Percentiles rank a stretch among this genome's conserved stretches.
phyloP scores from a whole-genome alignment of 2,113 vertebrate species.

The Ahaetulla prasina region DNA sequence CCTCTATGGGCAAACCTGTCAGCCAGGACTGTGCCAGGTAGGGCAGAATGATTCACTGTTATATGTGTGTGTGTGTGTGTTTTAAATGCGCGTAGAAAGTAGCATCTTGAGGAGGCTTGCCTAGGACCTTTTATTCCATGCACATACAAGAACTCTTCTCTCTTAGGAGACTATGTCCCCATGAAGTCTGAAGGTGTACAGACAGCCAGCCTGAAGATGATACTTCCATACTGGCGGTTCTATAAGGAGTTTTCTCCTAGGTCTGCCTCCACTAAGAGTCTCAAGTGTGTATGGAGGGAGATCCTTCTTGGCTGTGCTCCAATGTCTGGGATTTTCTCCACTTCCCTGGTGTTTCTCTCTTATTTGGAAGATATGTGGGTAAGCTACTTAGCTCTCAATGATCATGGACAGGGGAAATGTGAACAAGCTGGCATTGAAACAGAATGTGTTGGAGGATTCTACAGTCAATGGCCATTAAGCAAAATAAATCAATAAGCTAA shows the following conservation, averaged over 20 bases:
- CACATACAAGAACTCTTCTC: not conserved
- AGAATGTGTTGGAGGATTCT: not conserved
- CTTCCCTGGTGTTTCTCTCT: not conserved
- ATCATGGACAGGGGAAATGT: not conserved
- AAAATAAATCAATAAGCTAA: not conserved
- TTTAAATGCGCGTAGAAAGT: not conserved
- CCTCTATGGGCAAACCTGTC: not conserved
- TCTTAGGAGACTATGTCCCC: not conserved
- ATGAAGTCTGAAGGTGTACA: not conserved
- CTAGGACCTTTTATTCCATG: not conserved
- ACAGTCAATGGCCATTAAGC: not conserved
- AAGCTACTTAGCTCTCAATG: not conserved
- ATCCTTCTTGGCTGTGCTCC: not conserved
- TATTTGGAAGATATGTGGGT: not conserved
- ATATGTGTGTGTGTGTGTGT: not conserved
- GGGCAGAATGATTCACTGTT: not conserved
- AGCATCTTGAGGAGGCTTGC: not conserved
- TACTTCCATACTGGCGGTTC: not conserved
- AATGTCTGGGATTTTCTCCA: not conserved
- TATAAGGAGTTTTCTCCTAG: not conserved
- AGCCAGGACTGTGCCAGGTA: not conserved
- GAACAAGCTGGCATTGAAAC: not conserved
- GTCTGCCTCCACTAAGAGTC: not conserved
- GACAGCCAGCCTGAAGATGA: not conserved
- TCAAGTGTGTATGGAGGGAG: not conserved